Conservation (phyloP, 2,888 invertebrate species). For the Priocnemis perturbator region DNA sequence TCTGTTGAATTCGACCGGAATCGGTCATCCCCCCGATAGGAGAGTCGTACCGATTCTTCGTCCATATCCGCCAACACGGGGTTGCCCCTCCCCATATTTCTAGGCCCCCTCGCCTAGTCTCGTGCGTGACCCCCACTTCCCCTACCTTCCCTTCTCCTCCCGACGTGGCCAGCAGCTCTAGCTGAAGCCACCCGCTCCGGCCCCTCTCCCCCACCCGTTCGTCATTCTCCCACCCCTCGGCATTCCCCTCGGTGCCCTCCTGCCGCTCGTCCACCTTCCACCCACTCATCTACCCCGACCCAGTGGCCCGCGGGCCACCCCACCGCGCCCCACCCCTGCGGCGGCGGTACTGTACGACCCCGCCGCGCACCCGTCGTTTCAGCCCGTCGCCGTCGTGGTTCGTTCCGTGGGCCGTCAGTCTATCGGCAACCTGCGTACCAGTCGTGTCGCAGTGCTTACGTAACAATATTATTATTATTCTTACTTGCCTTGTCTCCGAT, state of each 20-base stretch:
- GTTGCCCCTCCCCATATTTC: conserved; percentile 17
- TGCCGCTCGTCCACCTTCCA: conserved; percentile 23
- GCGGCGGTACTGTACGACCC: conserved; percentile 28
- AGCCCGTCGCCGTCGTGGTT: conserved; percentile 42
- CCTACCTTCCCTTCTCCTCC: not conserved
- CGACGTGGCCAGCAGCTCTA: not conserved
- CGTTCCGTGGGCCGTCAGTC: conserved; percentile 66
- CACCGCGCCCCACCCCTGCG: conserved; percentile 48
- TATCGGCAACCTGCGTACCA: conserved; percentile 75
- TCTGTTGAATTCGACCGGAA: conserved; percentile 11
- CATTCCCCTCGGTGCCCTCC: conserved; percentile 3
- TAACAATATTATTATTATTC: conserved; percentile 67
- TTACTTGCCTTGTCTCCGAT: conserved; percentile 44
- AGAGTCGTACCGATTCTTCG: conserved; percentile 13
- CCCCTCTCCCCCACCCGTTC: not conserved
- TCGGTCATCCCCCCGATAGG: conserved; percentile 15
- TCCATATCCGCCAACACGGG: conserved; percentile 10
- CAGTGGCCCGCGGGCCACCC: conserved; percentile 53
- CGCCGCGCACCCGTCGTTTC: conserved; percentile 29
- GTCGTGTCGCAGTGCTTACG: conserved; percentile 72
- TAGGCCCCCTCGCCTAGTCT: conserved; percentile 26
- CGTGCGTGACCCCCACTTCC: conserved; percentile 36
- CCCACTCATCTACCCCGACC: conserved; percentile 55
- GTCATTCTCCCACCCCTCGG: conserved; percentile 18
- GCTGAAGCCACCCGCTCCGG: not conserved